Evolutionary conservation across 1,140 invertebrate genomes (phyloP), one percentile per base, ranked within the genome.

Genomic region (Babylonia areolata): DNA sequence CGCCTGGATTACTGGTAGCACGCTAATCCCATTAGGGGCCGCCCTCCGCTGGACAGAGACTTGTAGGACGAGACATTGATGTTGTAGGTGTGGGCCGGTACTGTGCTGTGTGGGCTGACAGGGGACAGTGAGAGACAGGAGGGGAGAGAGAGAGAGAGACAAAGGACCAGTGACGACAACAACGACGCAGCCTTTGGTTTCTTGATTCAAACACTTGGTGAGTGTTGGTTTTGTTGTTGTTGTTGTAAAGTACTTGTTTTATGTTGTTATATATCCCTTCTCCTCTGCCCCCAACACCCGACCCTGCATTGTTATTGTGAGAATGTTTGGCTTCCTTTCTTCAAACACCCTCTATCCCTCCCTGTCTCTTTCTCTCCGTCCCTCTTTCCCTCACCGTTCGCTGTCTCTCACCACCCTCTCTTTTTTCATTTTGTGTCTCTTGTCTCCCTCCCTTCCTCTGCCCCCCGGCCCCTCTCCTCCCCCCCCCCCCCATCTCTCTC

Each of bases 11-110:
- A 77, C 37, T 37, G 37, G 35, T 37, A n/a, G n/a, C n/a, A n/a
- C n/a, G n/a, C 71, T 73, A 73, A 77, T 77, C 75, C 37, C 75
- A 77, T 77, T 77, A 40, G 9, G 15, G 75, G 17, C 37, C 31
- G 11, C 35, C 31, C 9, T 5, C 71, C 33, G 23, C 37, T 40
- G 75, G 75, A 77, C 75, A 64, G 58, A 64, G 15, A 64, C 5
- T 23, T 23, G 28, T 12, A 64, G 15, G 12, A 23, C 28, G 5
- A 5, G 58, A 64, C 28, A 28, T 64, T 20, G 20, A 23, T 64
- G 17, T 64, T 6, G 58, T 51, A 20, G 46, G 46, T 51, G 46
- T 51, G 20, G 46, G 20, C 46, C 9, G 6, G 20, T 20, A 51
- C 6, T 51, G n/a, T n/a, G n/a, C n/a, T n/a, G n/a, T 51, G 6